phyloP scores from a whole-genome alignment of 2,797 vertebrate species.

The Xiphophorus birchmanni region DNA sequence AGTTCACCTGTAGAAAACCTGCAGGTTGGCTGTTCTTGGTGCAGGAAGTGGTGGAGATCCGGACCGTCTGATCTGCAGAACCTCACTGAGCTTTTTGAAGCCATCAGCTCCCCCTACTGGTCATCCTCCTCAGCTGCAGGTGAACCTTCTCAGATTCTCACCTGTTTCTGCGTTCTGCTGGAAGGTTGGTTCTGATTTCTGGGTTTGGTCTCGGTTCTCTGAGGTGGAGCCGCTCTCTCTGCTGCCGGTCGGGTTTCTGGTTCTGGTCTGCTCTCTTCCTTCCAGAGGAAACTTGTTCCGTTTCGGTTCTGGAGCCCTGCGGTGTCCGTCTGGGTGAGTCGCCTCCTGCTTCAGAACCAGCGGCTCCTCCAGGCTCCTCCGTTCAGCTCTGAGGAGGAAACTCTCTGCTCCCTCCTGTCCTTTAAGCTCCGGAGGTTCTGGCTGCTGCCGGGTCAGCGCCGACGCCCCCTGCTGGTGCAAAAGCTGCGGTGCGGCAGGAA shows the following conservation, averaged over 20 bases:
- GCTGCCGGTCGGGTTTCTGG: background rate
- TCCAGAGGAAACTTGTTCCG: background rate
- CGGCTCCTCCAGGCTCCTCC: background rate
- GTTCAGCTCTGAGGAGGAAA: slow-evolving; percentile 28
- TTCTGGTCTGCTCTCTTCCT: background rate
- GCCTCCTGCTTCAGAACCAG: slow-evolving; percentile 13
- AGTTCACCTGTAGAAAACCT: background rate
- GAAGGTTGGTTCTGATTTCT: background rate
- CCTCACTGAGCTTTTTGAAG: too few relatives aligned
- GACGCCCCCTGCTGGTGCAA: slow-evolving; percentile 15
- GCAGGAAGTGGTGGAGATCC: background rate
- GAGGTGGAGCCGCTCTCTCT: background rate
- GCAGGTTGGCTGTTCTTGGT: background rate
- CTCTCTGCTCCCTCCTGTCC: background rate
- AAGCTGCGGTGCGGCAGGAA: slow-evolving; percentile 16
- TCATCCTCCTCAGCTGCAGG: background rate
- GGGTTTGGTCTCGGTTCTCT: background rate
- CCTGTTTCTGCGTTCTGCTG: background rate
- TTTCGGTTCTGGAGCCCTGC: background rate
- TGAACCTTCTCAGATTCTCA: background rate
- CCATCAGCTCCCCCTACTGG: background rate
- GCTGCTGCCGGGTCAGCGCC: slow-evolving; percentile 13
- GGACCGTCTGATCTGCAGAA: too few relatives aligned
- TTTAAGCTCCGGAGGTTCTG: background rate
- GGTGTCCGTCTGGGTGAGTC: background rate